A percentile compares a stretch with the other conserved stretches of the same genome.
Evolutionary conservation across 2,113 vertebrate species (phyloP).

Genomic region (Chaetops frenatus): DNA sequence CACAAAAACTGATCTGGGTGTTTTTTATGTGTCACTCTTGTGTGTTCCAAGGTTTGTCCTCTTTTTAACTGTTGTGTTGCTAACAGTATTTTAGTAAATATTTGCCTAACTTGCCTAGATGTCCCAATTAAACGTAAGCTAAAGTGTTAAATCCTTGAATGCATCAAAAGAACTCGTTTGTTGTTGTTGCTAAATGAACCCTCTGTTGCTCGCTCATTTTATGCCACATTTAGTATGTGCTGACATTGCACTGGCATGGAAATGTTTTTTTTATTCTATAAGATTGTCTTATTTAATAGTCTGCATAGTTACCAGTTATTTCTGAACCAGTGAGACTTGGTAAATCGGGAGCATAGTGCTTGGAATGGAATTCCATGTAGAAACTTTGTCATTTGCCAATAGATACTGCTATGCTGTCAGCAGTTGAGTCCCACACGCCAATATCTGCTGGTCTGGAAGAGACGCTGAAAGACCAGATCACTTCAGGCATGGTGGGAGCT

Average conservation of each 20-base stretch:
- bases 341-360: not conserved
- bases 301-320: not conserved
- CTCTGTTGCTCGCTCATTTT: not conserved
- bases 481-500: conserved; percentile 62
- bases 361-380: not conserved
- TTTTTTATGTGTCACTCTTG: not conserved
- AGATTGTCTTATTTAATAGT: not conserved
- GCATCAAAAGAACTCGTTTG: not conserved
- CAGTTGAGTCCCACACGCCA: conserved; percentile 54
- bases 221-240: not conserved
- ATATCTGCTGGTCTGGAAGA: conserved; percentile 33
- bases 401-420: conserved; percentile 41
- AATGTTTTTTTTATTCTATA: not conserved
- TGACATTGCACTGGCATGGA: not conserved
- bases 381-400: not conserved
- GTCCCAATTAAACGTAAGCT: not conserved
- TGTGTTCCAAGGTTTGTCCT: not conserved
- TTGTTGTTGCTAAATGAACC: not conserved
- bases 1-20: not conserved
- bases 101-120: not conserved
- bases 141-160: not conserved
- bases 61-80: not conserved
- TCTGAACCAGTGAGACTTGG: not conserved
- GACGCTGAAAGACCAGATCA: not conserved
- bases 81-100: not conserved